phyloP scores from a whole-genome alignment of 2,888 invertebrate species.

The Autographa pulchrina region DNA sequence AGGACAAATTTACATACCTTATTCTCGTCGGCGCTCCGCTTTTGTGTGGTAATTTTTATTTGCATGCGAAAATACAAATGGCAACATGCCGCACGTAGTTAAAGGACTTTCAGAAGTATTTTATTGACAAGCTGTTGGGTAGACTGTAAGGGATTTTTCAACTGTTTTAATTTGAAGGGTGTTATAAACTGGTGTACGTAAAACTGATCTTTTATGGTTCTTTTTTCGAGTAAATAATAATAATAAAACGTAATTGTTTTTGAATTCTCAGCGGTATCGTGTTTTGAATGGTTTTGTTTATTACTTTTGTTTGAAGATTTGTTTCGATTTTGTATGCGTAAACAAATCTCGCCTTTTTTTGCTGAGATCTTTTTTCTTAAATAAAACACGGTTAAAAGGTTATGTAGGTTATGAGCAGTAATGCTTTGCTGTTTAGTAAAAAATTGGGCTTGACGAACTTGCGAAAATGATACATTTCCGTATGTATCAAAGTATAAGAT shows the following conservation, averaged over 20 bases:
- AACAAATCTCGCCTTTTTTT: neutral
- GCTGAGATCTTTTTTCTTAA: neutral
- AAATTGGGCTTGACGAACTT: no score
- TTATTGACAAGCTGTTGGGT: constrained; percentile 40
- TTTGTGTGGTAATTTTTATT: constrained; percentile 70
- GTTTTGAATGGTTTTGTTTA: constrained; percentile 5
- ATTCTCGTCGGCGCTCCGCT: constrained; percentile 54
- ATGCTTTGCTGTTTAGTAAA: no score
- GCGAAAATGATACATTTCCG: no score
- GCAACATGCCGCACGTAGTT: constrained; percentile 45
- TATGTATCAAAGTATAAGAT: no score
- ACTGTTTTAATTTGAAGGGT: constrained; percentile 34
- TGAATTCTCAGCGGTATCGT: neutral
- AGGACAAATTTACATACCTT: constrained; percentile 71
- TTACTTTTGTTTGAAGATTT: neutral
- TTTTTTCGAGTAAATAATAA: constrained; percentile 14
- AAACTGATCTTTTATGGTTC: constrained; percentile 21
- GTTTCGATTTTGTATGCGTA: neutral
- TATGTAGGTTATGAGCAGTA: no score
- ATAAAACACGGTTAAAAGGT: no score
- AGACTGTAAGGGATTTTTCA: constrained; percentile 23
- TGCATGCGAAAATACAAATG: constrained; percentile 61
- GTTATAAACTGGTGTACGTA: constrained; percentile 17
- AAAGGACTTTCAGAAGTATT: constrained; percentile 49
- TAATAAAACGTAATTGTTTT: constrained; percentile 10